phyloP scores from a whole-genome alignment of 2,888 invertebrate genomes.

The Agrochola litura region DNA sequence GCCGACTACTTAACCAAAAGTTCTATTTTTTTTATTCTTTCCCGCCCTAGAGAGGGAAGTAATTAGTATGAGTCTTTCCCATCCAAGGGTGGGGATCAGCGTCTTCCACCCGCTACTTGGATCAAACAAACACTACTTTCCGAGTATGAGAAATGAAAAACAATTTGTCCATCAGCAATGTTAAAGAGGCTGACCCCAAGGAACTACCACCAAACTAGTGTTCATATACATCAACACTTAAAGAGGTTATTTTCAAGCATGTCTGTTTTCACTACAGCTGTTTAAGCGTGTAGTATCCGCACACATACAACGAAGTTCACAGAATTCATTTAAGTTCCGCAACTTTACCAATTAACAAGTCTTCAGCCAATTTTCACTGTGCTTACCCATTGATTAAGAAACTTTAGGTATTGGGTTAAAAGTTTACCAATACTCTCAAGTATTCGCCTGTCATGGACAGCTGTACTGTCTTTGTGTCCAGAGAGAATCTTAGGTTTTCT shows the following conservation, averaged over 20 bases:
- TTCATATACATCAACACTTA: not conserved
- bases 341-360: constrained; percentile 56
- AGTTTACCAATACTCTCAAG: constrained; percentile 41
- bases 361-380: constrained; percentile 40
- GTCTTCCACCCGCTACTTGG: no score
- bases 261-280: not conserved
- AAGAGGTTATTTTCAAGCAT: not conserved
- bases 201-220: not conserved
- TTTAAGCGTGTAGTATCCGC: constrained; percentile 12
- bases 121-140: no score
- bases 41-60: no score
- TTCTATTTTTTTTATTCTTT: no score
- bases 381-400: constrained; percentile 50
- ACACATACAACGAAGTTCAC: constrained; percentile 22
- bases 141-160: not conserved
- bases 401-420: constrained; percentile 35
- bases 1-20: no score
- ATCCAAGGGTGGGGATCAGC: no score
- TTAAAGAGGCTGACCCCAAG: not conserved
- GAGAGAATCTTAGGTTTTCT: not conserved
- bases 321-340: constrained; percentile 38
- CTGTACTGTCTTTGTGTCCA: not conserved
- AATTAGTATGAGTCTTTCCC: no score
- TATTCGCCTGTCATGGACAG: constrained; percentile 14
- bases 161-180: not conserved